Evolutionary conservation across 2,888 invertebrate genomes (phyloP).

Genomic region (Graphium colonna): DNA sequence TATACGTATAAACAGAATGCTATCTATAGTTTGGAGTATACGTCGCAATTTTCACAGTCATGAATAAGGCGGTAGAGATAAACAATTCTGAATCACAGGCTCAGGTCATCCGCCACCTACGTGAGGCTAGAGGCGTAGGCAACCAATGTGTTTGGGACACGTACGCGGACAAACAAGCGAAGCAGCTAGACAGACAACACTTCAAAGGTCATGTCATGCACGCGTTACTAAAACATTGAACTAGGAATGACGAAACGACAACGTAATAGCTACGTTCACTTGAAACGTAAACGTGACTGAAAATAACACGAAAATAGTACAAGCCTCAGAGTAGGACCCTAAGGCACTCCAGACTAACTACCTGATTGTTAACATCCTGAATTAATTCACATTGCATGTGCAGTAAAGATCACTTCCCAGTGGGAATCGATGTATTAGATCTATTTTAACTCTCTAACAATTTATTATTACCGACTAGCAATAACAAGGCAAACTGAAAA

Average conservation of each 20-base stretch:
- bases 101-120: slow-evolving; percentile 25
- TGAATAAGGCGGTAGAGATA: slow-evolving; percentile 14
- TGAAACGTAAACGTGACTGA: no score
- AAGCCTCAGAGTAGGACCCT: background rate
- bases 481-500: background rate
- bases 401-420: background rate
- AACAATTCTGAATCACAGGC: slow-evolving; percentile 15
- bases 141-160: slow-evolving; percentile 16
- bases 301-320: background rate
- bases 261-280: no score
- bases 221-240: background rate
- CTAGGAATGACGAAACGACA: no score
- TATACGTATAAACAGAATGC: no score
- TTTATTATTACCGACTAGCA: background rate
- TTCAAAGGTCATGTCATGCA: background rate
- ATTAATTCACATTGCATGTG: background rate
- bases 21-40: background rate
- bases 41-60: slow-evolving; percentile 7
- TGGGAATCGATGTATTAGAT: background rate
- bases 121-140: slow-evolving; percentile 25
- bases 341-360: background rate
- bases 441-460: background rate
- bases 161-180: background rate
- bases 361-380: background rate
- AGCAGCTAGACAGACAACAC: background rate